Evolutionary conservation across 2,888 invertebrate genomes (phyloP), one percentile per base, ranked within the genome.

Genomic region (Latrodectus elegans): DNA sequence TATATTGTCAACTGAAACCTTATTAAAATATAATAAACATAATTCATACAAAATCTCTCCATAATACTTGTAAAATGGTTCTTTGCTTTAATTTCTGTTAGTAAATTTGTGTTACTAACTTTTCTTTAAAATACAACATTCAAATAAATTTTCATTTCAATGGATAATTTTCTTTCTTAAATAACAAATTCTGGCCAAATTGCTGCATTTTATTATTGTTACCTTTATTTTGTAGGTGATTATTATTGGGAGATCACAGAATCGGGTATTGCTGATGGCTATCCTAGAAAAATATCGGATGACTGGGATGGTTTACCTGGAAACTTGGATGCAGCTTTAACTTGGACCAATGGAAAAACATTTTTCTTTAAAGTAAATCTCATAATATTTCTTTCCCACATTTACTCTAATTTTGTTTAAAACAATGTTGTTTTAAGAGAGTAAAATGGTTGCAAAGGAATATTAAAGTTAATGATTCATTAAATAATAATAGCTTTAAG

Each of bases 281-380:
- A 97, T 92, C 98, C 99, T 0, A 95, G 95, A 90, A 93, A 94
- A 65, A 98, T 99, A 90, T 94, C 95, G 0, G 94, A 95, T 89
- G 92, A 92, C 86, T 93, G 93, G 92, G 91, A 91, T 12, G 92
- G 92, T 17, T 93, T 99, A 77, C 95, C 97, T 14, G 95, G 95
- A 79, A 95, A 97, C 92, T 95, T 99, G 72, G 97, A 99, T 92
- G 97, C 98, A 4, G 98, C 98, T 10, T 97, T 99, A 91, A 97
- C 97, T 0, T 97, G 97, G 93, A 96, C 96, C 92, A 97, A 98
- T 92, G 98, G 98, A 90, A 98, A 97, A 93, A 97, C 97, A 0
- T 99, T 97, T 93, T 97, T 99, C 94, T 99, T 99, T 94, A 98
- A 98, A 94, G 98, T 93, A 90, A 60, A 89, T 73, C 8, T 12